A percentile compares a stretch with the other conserved stretches of the same genome.
Evolutionary conservation across 1,140 invertebrate genomes (phyloP).

Genomic region (Lutraria rhynchaena): DNA sequence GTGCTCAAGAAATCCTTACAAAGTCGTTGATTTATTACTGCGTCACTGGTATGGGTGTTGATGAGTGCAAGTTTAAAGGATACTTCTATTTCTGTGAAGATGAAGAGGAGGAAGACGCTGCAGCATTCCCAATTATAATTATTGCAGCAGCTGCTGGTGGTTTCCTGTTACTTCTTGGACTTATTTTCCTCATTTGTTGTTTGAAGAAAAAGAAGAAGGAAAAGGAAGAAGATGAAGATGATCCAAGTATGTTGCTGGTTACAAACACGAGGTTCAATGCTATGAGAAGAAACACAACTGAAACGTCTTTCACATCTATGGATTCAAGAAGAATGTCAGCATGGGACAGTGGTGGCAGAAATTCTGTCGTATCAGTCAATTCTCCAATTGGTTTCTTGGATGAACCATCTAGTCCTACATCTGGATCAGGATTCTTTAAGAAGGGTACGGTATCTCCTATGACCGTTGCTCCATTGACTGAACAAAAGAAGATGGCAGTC

Average conservation of each 20-base stretch:
- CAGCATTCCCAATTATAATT: not conserved
- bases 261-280: slow-evolving; percentile 29
- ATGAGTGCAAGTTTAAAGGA: slow-evolving; percentile 51
- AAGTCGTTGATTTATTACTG: slow-evolving; percentile 46
- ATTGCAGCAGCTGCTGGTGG: slow-evolving; percentile 3
- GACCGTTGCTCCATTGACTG: slow-evolving; percentile 25
- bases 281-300: slow-evolving; percentile 18
- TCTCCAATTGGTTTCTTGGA: slow-evolving; percentile 29
- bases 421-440: slow-evolving; percentile 14
- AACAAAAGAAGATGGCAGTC: slow-evolving; percentile 20
- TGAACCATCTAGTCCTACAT: slow-evolving; percentile 6
- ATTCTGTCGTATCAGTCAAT: slow-evolving; percentile 25
- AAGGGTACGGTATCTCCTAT: slow-evolving; percentile 28
- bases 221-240: slow-evolving; percentile 11
- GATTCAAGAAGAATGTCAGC: slow-evolving; percentile 16
- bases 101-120: not conserved
- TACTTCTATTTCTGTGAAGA: slow-evolving; percentile 50
- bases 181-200: slow-evolving; percentile 3
- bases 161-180: not conserved
- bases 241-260: slow-evolving; percentile 6
- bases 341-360: slow-evolving; percentile 39
- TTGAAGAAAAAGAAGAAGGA: slow-evolving; percentile 38
- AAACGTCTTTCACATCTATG: slow-evolving; percentile 19
- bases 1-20: slow-evolving; percentile 3
- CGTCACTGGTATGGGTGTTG: slow-evolving; percentile 8